Evolutionary conservation across 1,140 invertebrate species (phyloP), one percentile per base, ranked within the genome.

Genomic region (Portunus trituberculatus): DNA sequence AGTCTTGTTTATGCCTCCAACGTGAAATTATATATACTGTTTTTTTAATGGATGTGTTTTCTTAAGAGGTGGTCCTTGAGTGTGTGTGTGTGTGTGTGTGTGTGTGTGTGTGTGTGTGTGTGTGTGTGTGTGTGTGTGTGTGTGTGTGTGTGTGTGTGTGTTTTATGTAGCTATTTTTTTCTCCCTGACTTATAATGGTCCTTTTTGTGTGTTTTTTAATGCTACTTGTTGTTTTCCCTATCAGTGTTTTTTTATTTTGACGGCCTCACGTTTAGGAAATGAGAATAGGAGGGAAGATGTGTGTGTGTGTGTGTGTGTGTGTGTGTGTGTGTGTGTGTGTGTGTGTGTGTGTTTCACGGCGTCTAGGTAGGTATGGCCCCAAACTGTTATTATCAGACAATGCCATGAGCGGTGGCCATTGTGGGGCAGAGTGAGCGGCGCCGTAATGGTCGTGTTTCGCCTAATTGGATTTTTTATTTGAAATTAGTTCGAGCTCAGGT

Each of bases 391-490:
- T n/a, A 76, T 76, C 67, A 76, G 67, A n/a, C 67, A n/a, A n/a
- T 25, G 25, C 67, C 12, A n/a, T 76, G 67, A 76, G 20, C 4
- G 67, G n/a, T 76, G 25, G 67, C 20, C 16, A 59, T 59, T 59
- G 52, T 59, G 52, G 52, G 52, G 12, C 52, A 20, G 12, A 20
- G 12, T 59, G 52, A n/a, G 25, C 67, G 20, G 67, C 67, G 67
- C 25, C 20, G 25, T 76, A 76, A 76, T 76, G 67, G 20, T 25
- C n/a, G 20, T n/a, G 67, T n/a, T 76, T 76, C 20, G 20, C 6
- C n/a, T 76, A 76, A 76, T 76, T 76, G 67, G 67, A 76, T 76
- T 76, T n/a, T 76, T 76, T 76, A 76, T 76, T 88, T 88, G 28
- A 88, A 12, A 88, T 88, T 12, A 46, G 20, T 76, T 76, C 20